These are phyloP conservation scores for Drosophila antonietae DNA, from an alignment of 2,888 invertebrate species.

Conservation along the genomic window DNA sequence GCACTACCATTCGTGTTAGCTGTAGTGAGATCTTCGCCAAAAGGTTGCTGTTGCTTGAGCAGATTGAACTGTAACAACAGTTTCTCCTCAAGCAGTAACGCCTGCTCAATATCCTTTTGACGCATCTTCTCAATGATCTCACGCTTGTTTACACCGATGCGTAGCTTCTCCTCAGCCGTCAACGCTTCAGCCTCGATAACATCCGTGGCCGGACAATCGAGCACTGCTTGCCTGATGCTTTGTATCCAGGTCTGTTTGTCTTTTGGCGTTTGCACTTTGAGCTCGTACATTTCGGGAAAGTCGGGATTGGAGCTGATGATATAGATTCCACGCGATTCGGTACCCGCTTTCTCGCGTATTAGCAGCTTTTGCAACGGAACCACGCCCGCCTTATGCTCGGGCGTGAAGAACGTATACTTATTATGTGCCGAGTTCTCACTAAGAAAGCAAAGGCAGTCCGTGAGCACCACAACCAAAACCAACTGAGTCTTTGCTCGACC, in stretches of 20 bases:
- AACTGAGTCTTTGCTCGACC: conserved; percentile 95
- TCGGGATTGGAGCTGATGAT: conserved; percentile 96
- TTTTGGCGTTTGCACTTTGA: conserved; percentile 94
- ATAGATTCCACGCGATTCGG: conserved; percentile 94
- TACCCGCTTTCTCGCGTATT: conserved; percentile 97
- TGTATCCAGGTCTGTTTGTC: conserved; percentile 96
- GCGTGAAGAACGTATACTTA: conserved; percentile 96
- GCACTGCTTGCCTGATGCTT: conserved; percentile 92
- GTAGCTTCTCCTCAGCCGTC: conserved; percentile 91
- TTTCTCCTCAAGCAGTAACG: conserved; percentile 94
- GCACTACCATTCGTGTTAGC: conserved; percentile 70
- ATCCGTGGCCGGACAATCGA: conserved; percentile 91
- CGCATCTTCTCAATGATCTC: conserved; percentile 90
- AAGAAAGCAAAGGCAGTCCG: conserved; percentile 96
- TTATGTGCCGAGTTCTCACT: conserved; percentile 95
- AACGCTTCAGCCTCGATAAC: conserved; percentile 90
- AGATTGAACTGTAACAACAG: conserved; percentile 93
- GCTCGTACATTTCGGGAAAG: conserved; percentile 98
- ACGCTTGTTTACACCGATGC: conserved; percentile 83
- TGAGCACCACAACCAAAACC: conserved; percentile 94
- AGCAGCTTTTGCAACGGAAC: conserved; percentile 95
- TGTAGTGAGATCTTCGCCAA: conserved; percentile 43
- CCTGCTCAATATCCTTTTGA: conserved; percentile 94
- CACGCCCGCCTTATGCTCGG: conserved; percentile 98
- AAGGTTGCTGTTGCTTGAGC: conserved; percentile 85